These are phyloP conservation scores for Xestia rhomboidea DNA, from an alignment of 2,888 invertebrate genomes.

Conservation along the genomic window DNA sequence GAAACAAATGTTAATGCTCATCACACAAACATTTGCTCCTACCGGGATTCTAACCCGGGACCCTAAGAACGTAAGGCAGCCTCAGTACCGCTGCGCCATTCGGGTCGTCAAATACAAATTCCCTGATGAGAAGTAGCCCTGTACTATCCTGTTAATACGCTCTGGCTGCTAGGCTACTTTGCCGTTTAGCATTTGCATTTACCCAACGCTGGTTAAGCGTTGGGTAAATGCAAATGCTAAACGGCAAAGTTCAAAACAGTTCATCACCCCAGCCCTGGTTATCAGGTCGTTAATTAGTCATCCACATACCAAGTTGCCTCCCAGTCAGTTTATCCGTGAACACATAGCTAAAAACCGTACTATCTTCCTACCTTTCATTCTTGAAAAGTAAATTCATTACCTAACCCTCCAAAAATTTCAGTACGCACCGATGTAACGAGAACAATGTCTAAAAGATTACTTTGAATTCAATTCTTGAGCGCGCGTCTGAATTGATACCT, in stretches of 20 bases:
- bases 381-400: neutral
- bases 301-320: neutral
- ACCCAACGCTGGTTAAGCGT: no score
- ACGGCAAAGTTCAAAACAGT: neutral
- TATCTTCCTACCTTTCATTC: neutral
- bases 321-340: neutral
- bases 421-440: neutral
- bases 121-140: neutral
- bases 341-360: neutral
- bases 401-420: neutral
- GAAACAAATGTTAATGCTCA: no score
- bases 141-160: no score
- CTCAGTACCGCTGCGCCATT: no score
- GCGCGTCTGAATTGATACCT: conserved; percentile 68
- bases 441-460: conserved; percentile 19
- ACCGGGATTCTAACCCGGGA: no score
- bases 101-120: no score
- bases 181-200: no score
- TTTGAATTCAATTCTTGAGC: conserved; percentile 41
- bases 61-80: no score
- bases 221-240: no score
- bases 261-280: neutral
- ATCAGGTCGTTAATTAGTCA: neutral
- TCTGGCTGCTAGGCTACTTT: no score
- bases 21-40: no score